Percentiles rank a stretch among this genome's conserved stretches.
These are phyloP conservation scores for Erpetoichthys calabaricus DNA, from an alignment of 2,797 vertebrate species.

Conservation along the genomic window DNA sequence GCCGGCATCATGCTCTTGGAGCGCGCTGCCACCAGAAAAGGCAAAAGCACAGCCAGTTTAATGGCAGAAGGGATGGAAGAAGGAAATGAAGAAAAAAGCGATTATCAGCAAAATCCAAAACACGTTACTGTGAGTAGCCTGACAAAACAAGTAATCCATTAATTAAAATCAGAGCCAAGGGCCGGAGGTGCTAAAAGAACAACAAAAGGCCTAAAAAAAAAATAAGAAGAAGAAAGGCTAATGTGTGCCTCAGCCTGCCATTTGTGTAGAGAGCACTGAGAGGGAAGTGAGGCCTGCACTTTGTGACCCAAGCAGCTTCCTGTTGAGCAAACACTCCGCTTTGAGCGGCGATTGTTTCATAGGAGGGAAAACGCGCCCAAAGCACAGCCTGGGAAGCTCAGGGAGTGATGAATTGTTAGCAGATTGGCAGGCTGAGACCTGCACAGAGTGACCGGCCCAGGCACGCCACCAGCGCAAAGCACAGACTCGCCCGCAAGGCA, in stretches of 20 bases:
- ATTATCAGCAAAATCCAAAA: too few relatives aligned
- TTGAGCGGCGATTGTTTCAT: slow-evolving; percentile 20
- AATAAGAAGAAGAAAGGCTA: too few relatives aligned
- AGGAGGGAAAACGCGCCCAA: slow-evolving; percentile 5
- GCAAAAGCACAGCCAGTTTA: slow-evolving; percentile 7
- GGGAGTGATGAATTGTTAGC: too few relatives aligned
- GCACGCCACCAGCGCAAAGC: too few relatives aligned
- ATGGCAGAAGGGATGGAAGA: background rate
- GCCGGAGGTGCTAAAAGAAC: slow-evolving; percentile 5
- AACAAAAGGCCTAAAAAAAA: slow-evolving; percentile 4
- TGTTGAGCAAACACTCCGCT: slow-evolving; percentile 17
- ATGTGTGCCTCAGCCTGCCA: too few relatives aligned
- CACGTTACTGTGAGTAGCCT: too few relatives aligned
- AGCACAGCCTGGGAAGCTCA: too few relatives aligned
- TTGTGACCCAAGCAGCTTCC: slow-evolving; percentile 30
- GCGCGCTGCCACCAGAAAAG: slow-evolving; percentile 48
- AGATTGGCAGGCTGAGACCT: background rate
- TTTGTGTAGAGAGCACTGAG: background rate
- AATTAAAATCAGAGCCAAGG: slow-evolving; percentile 2
- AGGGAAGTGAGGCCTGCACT: slow-evolving; percentile 23
- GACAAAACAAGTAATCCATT: too few relatives aligned
- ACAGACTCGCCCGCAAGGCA: too few relatives aligned
- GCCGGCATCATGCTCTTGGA: slow-evolving; percentile 73
- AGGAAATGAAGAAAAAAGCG: too few relatives aligned
- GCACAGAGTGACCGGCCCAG: too few relatives aligned